Conservation (phyloP, 2,797 vertebrate species). For the Melanotaenia pygmaea region DNA sequence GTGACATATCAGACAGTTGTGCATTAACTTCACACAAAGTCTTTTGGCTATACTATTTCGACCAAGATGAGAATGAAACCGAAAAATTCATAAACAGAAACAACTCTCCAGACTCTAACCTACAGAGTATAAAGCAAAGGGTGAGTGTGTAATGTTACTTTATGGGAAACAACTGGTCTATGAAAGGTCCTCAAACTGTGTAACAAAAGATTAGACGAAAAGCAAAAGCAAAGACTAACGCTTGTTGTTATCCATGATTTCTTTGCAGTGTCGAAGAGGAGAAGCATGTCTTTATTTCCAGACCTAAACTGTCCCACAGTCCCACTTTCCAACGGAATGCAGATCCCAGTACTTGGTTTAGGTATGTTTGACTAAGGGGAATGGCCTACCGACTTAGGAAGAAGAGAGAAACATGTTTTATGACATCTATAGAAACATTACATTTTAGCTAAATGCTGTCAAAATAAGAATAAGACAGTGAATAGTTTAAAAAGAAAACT, state of each 20-base stretch:
- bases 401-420: not conserved
- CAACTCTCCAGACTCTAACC: not conserved
- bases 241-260: not conserved
- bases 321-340: conserved; percentile 76
- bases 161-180: too few species aligned
- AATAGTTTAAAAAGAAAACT: too few species aligned
- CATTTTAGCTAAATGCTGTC: not conserved
- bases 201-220: not conserved
- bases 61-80: not conserved
- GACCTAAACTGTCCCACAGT: conserved; percentile 62
- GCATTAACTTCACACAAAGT: too few species aligned
- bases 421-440: too few species aligned
- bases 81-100: not conserved
- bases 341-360: conserved; percentile 79
- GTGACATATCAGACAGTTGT: too few species aligned
- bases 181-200: too few species aligned
- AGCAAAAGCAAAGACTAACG: not conserved
- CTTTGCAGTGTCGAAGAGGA: not conserved
- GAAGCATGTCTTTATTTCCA: conserved; percentile 39
- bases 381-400: not conserved
- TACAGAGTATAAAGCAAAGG: conserved; percentile 33
- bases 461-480: too few species aligned
- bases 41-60: not conserved
- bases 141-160: not conserved
- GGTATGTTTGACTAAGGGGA: conserved; percentile 46